Percentiles rank a stretch among this genome's conserved stretches.
These are phyloP conservation scores for Anniella stebbinsi DNA, from an alignment of 2,797 vertebrate genomes.

Conservation along the genomic window DNA sequence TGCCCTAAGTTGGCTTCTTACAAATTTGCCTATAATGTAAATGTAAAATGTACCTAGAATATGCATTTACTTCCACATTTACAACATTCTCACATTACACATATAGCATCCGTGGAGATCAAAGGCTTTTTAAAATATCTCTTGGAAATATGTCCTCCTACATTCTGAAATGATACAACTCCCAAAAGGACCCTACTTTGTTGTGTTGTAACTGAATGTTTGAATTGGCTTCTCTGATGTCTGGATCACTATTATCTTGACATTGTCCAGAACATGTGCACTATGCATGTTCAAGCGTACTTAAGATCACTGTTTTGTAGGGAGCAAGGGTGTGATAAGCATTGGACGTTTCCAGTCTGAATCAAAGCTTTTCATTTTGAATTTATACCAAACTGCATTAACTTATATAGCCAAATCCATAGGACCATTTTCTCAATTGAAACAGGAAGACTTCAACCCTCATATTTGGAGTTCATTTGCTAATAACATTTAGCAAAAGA, in stretches of 20 bases:
- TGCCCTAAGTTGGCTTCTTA: not conserved
- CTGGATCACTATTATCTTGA: not conserved
- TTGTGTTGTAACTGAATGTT: not conserved
- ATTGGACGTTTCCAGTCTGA: rapidly evolving
- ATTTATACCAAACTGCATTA: slow-evolving; percentile 40
- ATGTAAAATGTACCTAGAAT: not conserved
- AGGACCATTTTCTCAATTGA: not conserved
- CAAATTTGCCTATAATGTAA: not conserved
- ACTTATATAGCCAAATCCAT: not conserved
- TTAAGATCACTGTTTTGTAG: not conserved
- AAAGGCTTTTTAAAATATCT: not conserved
- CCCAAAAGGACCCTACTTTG: not conserved
- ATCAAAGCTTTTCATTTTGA: not conserved
- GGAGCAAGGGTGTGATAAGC: not conserved
- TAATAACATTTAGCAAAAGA: not conserved
- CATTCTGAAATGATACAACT: not conserved
- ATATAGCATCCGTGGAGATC: not conserved
- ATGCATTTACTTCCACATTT: not conserved
- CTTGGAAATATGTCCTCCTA: not conserved
- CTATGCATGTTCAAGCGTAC: not conserved
- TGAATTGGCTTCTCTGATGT: not conserved
- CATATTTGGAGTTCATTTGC: not conserved
- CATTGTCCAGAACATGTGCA: not conserved
- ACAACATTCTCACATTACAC: not conserved
- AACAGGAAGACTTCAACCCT: not conserved